These are phyloP conservation scores for Malurus elegans DNA, from an alignment of 2,113 vertebrate genomes.

Conservation along the genomic window DNA sequence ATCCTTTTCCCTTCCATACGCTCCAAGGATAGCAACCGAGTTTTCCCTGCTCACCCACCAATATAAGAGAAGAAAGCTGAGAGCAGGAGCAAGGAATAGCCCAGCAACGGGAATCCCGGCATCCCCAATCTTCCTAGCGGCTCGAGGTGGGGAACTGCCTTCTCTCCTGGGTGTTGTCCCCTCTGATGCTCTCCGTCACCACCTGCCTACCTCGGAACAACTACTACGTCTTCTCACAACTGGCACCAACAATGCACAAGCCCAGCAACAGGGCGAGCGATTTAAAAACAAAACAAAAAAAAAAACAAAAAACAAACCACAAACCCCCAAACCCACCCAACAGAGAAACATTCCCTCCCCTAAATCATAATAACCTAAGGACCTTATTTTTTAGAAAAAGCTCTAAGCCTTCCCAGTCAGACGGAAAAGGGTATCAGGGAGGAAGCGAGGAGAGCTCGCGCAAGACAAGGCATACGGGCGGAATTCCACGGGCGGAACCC, in stretches of 20 bases:
- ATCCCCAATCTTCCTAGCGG: neutral
- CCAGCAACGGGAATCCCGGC: slow-evolving; percentile 39
- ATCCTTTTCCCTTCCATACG: neutral
- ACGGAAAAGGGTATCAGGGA: neutral
- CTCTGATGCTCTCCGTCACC: neutral
- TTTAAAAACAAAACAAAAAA: neutral
- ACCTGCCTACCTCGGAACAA: neutral
- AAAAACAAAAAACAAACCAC: rapidly evolving
- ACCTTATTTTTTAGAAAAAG: neutral
- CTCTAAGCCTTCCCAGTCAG: neutral
- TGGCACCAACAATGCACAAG: neutral
- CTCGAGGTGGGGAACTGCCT: neutral
- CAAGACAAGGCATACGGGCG: neutral
- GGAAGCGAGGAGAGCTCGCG: neutral
- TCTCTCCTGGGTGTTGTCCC: slow-evolving; percentile 8
- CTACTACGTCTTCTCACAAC: neutral
- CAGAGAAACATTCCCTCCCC: neutral
- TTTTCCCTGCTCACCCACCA: neutral
- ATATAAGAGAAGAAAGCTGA: neutral
- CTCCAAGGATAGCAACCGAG: neutral
- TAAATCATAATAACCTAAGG: neutral
- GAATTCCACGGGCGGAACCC: neutral
- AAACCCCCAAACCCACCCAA: neutral
- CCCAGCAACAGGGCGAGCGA: neutral
- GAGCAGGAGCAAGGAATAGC: neutral